Evolutionary conservation across 2,888 invertebrate genomes (phyloP).

Genomic region (Furcula furcula): DNA sequence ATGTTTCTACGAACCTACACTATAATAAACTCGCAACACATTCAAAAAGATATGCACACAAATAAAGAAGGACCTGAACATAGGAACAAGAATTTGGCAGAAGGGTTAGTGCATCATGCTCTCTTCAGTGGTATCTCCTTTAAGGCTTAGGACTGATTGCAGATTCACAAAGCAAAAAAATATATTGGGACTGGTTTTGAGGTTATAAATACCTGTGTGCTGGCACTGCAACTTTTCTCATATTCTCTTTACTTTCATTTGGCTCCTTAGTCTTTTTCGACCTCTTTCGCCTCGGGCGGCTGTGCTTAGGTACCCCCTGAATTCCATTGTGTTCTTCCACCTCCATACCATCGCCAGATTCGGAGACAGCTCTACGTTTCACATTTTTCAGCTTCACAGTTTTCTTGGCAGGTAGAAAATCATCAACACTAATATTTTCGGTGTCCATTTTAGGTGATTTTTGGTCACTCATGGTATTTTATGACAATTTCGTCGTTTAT

Average conservation of each 20-base stretch:
- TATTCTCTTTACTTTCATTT: constrained; percentile 81
- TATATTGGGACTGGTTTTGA: no score
- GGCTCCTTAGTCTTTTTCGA: constrained; percentile 61
- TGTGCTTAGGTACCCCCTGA: constrained; percentile 60
- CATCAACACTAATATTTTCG: constrained; percentile 75
- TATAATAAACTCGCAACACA: no score
- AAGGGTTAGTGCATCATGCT: no score
- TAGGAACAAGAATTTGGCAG: no score
- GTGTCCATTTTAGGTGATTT: constrained; percentile 55
- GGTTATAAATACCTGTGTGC: constrained; percentile 87
- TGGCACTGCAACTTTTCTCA: constrained; percentile 93
- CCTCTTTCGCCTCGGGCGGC: constrained; percentile 65
- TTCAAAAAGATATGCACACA: no score
- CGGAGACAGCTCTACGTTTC: constrained; percentile 73
- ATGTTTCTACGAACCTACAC: no score
- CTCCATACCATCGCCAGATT: constrained; percentile 83
- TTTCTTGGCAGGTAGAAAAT: constrained; percentile 77
- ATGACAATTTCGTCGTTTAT: no score
- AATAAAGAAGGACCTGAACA: no score
- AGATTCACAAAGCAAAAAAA: no score
- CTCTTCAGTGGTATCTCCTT: no score
- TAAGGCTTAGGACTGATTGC: no score
- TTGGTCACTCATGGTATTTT: constrained; percentile 14
- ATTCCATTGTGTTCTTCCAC: constrained; percentile 85
- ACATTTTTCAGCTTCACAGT: constrained; percentile 71